Base-by-base conservation (phyloP, 2,888 invertebrate genomes). In the Drosophila stalkeri region DNA sequence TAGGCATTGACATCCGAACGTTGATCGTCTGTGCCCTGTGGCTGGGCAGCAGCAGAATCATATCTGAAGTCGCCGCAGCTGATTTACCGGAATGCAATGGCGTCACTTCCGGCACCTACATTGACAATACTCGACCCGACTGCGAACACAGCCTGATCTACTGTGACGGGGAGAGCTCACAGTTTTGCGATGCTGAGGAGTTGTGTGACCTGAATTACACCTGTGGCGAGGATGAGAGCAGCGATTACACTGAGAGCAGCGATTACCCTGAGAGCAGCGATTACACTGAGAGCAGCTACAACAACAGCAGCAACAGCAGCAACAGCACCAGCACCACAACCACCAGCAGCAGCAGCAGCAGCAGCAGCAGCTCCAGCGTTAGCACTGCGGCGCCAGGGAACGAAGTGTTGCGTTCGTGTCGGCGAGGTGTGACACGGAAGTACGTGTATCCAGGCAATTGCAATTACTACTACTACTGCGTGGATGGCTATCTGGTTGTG, bases 401-500 rank as follows among this genome's bases (percentile, higher is more conserved):
- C 1, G 74, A 79, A 43, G 80, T 79, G 11, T 78, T 77, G 5
- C 41, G 65, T 1, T 27, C 46, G 23, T 87, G 87, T 55, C 72
- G 39, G 4, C 72, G 49, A 3, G 87, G 89, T 1, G 64, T 87
- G 6, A 86, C 77, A 44, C 35, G 55, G 6, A 81, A 86, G 56
- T 84, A 72, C 37, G 64, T 44, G 16, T 88, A 89, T 65, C 81
- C 88, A 12, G 65, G 67, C 6, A 89, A 88, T 27, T 86, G 81
- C 49, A 87, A 88, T 41, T 89, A 88, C 20, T 88, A 80, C 54
- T 88, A 75, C 20, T 70, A 81, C 63, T 88, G 87, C 33, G 46
- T 88, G 4, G 74, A 86, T 39, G 87, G 87, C 1, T 84, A 70
- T 65, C 77, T 90, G 31, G 61, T 91, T 7, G 82, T 92, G 33